These are phyloP conservation scores for Cyprinodon variegatus DNA, from an alignment of 2,113 vertebrate species.

Conservation along the genomic window DNA sequence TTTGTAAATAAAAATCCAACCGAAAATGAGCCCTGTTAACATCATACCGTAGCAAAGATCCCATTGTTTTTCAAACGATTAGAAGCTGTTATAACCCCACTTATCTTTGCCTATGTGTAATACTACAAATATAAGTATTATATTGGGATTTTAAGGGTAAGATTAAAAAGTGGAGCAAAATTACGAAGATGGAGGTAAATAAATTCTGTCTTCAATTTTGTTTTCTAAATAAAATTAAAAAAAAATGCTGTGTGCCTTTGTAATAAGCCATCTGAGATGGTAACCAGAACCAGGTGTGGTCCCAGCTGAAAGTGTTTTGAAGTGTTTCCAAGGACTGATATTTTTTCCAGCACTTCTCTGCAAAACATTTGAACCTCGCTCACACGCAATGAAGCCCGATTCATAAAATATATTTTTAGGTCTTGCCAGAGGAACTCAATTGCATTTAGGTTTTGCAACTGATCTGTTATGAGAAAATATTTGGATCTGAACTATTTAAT, in stretches of 20 bases:
- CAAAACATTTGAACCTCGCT: too few relatives aligned
- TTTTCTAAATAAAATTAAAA: neutral
- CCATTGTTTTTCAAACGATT: neutral
- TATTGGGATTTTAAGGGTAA: neutral
- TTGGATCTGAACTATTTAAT: neutral
- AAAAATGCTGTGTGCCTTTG: neutral
- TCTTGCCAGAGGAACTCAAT: neutral
- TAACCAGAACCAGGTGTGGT: neutral
- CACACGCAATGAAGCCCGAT: too few relatives aligned
- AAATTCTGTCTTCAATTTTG: neutral
- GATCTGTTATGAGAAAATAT: neutral
- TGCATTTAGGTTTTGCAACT: neutral
- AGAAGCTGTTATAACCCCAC: neutral
- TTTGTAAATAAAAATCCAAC: neutral
- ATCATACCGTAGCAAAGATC: neutral
- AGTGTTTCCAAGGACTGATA: neutral
- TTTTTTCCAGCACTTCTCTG: neutral
- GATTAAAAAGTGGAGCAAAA: neutral
- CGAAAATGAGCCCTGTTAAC: neutral
- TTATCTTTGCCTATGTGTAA: neutral
- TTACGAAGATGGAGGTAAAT: neutral
- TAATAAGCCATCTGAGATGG: neutral
- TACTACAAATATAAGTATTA: neutral
- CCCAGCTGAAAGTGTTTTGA: neutral
- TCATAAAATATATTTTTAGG: neutral